These are phyloP conservation scores for Conus canariensis DNA, from an alignment of 2,888 invertebrate species.

Conservation along the genomic window DNA sequence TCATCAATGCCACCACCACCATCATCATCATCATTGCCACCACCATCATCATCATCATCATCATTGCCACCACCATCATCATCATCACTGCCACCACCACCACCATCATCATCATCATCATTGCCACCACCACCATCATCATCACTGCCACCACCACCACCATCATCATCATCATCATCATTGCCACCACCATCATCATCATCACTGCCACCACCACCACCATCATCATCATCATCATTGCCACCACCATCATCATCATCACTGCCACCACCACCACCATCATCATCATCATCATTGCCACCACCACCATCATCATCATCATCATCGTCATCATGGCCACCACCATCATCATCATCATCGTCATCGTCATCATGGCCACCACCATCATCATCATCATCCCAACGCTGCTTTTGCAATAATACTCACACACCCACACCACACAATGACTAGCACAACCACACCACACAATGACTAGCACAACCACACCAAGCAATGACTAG, in stretches of 20 bases:
- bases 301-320: not conserved
- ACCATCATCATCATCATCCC: slow-evolving; percentile 26
- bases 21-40: not conserved
- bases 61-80: not conserved
- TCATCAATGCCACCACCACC: not conserved
- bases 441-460: too few relatives aligned
- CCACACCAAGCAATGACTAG: too few relatives aligned
- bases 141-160: slow-evolving; percentile 10
- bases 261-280: not conserved
- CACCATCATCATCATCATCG: slow-evolving; percentile 14
- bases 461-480: too few relatives aligned
- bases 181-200: slow-evolving; percentile 28
- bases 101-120: slow-evolving; percentile 25
- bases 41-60: not conserved
- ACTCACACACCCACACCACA: too few relatives aligned
- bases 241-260: not conserved
- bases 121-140: slow-evolving; percentile 24
- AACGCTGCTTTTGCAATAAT: not conserved
- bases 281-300: not conserved
- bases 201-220: slow-evolving; percentile 8
- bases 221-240: slow-evolving; percentile 22
- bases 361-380: not conserved
- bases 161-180: slow-evolving; percentile 1
- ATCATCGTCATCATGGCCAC: not conserved
- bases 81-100: slow-evolving; percentile 17